A percentile compares a stretch with the other conserved stretches of the same genome.
These are phyloP conservation scores for Zootermopsis nevadensis DNA, from an alignment of 2,888 invertebrate genomes.

Conservation along the genomic window DNA sequence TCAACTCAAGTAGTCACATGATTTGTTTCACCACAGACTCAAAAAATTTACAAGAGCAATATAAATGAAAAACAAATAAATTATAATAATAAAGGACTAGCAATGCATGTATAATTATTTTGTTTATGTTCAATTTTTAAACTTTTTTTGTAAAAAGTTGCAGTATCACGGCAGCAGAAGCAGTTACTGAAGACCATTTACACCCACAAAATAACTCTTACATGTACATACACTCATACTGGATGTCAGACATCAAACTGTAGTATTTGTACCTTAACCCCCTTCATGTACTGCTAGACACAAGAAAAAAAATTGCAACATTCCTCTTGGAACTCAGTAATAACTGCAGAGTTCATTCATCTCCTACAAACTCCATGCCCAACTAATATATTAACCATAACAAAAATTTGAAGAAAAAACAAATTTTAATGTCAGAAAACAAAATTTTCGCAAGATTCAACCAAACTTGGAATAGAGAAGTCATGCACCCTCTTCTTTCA, in stretches of 20 bases:
- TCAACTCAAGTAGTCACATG: not conserved
- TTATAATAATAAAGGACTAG: slow-evolving; percentile 50
- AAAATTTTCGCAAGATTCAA: too few species aligned
- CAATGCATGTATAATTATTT: slow-evolving; percentile 47
- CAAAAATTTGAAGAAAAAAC: too few species aligned
- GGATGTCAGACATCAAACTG: not conserved
- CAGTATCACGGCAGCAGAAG: slow-evolving; percentile 45
- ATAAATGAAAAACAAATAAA: slow-evolving; percentile 48
- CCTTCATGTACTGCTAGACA: not conserved
- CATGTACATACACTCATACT: not conserved
- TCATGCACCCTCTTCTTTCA: too few species aligned
- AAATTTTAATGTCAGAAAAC: too few species aligned
- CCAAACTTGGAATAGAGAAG: too few species aligned
- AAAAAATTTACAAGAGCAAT: slow-evolving; percentile 39
- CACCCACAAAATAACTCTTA: not conserved
- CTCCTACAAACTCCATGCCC: too few species aligned
- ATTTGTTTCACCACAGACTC: not conserved
- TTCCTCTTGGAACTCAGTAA: not conserved
- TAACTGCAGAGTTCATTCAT: not conserved
- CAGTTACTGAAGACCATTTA: not conserved
- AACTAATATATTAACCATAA: too few species aligned
- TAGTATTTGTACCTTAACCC: not conserved
- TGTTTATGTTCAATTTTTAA: slow-evolving; percentile 24
- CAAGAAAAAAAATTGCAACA: not conserved
- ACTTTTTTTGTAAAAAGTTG: slow-evolving; percentile 42